Evolutionary conservation across 2,797 vertebrate species (phyloP).

Genomic region (Cyclura pinguis): DNA sequence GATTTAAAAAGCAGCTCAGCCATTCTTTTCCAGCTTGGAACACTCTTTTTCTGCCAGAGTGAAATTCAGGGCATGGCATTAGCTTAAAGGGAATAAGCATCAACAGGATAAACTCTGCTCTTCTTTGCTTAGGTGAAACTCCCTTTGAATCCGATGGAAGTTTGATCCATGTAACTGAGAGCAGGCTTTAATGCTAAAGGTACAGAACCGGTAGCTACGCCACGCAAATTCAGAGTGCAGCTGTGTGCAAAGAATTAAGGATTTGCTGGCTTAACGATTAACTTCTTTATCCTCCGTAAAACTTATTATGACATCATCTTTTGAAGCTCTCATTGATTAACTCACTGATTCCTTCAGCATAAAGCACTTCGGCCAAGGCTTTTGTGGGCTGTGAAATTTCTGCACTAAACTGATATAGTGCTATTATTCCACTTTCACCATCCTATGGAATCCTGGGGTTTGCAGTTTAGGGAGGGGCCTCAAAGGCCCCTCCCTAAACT

Average conservation of each 20-base stretch:
- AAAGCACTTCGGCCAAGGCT: constrained; percentile 39
- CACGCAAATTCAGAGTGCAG: background rate
- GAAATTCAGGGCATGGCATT: constrained; percentile 26
- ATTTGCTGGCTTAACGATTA: constrained; percentile 60
- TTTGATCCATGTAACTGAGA: constrained; percentile 23
- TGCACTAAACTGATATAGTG: too few relatives aligned
- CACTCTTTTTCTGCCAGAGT: constrained; percentile 6
- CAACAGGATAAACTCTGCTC: background rate
- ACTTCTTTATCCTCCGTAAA: constrained; percentile 67
- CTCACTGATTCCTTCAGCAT: constrained; percentile 48
- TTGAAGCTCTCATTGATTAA: constrained; percentile 53
- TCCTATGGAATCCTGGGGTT: too few relatives aligned
- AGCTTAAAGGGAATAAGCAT: constrained; percentile 23
- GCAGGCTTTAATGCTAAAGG: constrained; percentile 13
- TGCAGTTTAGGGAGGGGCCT: too few relatives aligned
- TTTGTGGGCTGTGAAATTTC: constrained; percentile 52
- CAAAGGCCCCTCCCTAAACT: too few relatives aligned
- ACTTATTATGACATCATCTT: constrained; percentile 66
- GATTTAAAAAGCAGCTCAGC: constrained; percentile 23
- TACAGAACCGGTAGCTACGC: background rate
- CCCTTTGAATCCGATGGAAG: background rate
- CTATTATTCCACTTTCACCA: too few relatives aligned
- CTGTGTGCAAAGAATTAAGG: constrained; percentile 33
- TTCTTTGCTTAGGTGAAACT: constrained; percentile 4
- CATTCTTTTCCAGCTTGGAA: background rate